Evolutionary conservation across 2,797 vertebrate species (phyloP).

Genomic region (Rhinatrema bivittatum): DNA sequence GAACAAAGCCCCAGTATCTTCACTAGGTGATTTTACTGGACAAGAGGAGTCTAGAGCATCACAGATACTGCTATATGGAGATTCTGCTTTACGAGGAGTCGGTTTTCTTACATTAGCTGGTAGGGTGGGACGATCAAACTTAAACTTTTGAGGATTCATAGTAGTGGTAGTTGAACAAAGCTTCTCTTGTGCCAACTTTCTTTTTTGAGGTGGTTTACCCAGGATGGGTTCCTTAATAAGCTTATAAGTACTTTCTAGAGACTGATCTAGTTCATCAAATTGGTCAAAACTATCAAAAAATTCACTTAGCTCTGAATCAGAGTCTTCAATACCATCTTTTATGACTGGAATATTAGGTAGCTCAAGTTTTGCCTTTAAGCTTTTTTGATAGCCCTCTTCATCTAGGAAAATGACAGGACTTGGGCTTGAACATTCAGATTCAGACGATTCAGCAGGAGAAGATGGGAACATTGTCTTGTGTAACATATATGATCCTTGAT

Average conservation of each 20-base stretch:
- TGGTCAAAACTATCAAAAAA: conserved; percentile 98
- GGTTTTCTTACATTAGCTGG: conserved; percentile 91
- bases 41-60: conserved; percentile 81
- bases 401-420: conserved; percentile 96
- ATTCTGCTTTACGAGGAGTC: conserved; percentile 89
- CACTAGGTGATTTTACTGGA: conserved; percentile 66
- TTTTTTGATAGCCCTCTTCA: conserved; percentile 96
- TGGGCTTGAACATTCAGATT: conserved; percentile 92
- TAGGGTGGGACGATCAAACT: conserved; percentile 80
- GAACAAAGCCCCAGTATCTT: conserved; percentile 80
- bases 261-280: conserved; percentile 84
- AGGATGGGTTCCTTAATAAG: conserved; percentile 39
- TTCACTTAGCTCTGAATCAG: conserved; percentile 95
- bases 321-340: conserved; percentile 89
- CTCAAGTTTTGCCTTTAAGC: conserved; percentile 86
- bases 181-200: conserved; percentile 47
- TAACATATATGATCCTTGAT: conserved; percentile 32
- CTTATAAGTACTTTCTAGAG: conserved; percentile 52
- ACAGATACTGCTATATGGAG: conserved; percentile 65
- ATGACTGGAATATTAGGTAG: conserved; percentile 88
- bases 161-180: conserved; percentile 52
- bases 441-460: conserved; percentile 82
- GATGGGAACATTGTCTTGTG: conserved; percentile 51
- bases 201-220: conserved; percentile 49
- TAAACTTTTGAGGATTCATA: conserved; percentile 94